Evolutionary conservation across 2,113 vertebrate species (phyloP).

Genomic region (Malurus melanocephalus): DNA sequence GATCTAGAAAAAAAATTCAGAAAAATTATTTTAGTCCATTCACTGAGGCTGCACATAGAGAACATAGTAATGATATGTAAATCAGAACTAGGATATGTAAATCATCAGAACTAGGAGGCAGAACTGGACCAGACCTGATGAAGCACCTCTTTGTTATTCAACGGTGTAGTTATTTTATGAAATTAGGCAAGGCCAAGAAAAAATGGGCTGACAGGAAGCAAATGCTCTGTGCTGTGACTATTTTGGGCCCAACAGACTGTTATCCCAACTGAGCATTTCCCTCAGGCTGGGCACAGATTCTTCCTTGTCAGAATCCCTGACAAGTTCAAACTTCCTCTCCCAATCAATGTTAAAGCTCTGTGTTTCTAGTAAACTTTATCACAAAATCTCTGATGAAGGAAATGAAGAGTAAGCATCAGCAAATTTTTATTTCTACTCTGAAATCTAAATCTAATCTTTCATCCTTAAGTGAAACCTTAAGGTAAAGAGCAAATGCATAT

Average conservation of each 20-base stretch:
- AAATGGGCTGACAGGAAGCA: not conserved
- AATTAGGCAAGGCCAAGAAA: not conserved
- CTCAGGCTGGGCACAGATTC: not conserved
- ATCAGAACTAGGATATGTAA: not conserved
- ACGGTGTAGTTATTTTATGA: not conserved
- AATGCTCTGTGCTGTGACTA: rapidly evolving
- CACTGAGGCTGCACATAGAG: not conserved
- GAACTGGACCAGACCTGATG: not conserved
- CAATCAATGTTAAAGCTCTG: not conserved
- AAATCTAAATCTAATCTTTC: not conserved
- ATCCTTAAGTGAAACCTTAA: not conserved
- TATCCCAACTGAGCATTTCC: not conserved
- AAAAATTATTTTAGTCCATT: not conserved
- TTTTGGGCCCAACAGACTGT: not conserved
- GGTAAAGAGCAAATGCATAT: not conserved
- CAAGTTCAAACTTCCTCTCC: not conserved
- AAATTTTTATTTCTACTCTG: not conserved
- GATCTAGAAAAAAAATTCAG: not conserved
- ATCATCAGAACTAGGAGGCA: not conserved
- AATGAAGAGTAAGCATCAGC: not conserved
- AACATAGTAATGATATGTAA: not conserved
- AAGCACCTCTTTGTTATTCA: not conserved
- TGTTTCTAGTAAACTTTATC: not conserved
- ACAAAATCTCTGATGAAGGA: not conserved
- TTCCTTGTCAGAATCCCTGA: not conserved